Conservation (phyloP, 2,888 invertebrate genomes). For the Tetheella fluctuosa region DNA sequence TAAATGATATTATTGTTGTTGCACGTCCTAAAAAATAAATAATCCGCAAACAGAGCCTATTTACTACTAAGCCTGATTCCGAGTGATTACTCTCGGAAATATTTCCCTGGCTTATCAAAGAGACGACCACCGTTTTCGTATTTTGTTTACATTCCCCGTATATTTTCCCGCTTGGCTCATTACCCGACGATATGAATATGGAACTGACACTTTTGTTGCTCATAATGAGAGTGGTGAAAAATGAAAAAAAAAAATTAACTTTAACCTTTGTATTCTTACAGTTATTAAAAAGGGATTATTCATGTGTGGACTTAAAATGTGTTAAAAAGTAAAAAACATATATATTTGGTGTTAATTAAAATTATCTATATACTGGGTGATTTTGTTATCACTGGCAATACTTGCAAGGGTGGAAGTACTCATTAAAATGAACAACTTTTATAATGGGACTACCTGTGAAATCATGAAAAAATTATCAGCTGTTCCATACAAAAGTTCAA, state of each 20-base stretch:
- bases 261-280: not conserved
- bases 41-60: not conserved
- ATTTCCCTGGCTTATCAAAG: slow-evolving; percentile 3
- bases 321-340: no score
- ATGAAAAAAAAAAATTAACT: not conserved
- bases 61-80: not conserved
- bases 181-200: slow-evolving; percentile 6
- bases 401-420: no score
- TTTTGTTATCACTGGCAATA: no score
- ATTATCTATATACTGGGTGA: no score
- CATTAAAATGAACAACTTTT: no score
- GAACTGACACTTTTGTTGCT: slow-evolving; percentile 4
- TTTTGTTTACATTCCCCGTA: slow-evolving; percentile 1
- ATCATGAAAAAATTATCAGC: no score
- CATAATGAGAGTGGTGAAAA: slow-evolving; percentile 1
- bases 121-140: not conserved
- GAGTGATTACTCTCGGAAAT: not conserved
- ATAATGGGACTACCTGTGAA: no score
- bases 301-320: no score
- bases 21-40: no score
- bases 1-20: no score
- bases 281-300: not conserved
- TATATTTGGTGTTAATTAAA: no score
- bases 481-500: no score
- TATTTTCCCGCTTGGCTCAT: slow-evolving; percentile 1